Conservation (phyloP, 2,888 invertebrate species). For the Pammene aurita region DNA sequence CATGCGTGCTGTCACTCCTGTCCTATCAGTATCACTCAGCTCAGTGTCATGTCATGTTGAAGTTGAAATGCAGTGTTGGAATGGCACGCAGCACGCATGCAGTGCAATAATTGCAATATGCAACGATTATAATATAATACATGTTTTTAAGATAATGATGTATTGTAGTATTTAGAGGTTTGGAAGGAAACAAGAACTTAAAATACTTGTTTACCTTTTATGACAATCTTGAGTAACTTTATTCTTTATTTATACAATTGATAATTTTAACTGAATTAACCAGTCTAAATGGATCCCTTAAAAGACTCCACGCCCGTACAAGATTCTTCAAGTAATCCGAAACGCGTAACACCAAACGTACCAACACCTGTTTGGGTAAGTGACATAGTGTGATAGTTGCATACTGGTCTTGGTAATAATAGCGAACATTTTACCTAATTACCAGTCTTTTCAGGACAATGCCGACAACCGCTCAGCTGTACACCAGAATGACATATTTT, state of each 20-base stretch:
- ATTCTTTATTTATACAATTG: not conserved
- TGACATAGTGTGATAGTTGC: not conserved
- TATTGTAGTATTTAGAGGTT: not conserved
- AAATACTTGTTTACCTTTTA: not conserved
- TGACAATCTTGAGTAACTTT: not conserved
- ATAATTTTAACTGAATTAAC: not conserved
- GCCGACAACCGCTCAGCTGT: slow-evolving; percentile 28
- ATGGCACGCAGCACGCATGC: not conserved
- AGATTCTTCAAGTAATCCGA: slow-evolving; percentile 43
- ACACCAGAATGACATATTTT: slow-evolving; percentile 34
- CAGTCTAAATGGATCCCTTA: slow-evolving; percentile 20
- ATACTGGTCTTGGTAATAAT: not conserved
- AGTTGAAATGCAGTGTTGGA: too few relatives aligned
- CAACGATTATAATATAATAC: not conserved
- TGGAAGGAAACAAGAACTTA: not conserved
- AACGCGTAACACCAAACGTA: slow-evolving; percentile 49
- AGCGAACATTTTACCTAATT: not conserved
- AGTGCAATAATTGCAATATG: slow-evolving; percentile 10
- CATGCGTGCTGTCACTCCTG: too few relatives aligned
- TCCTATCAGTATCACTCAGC: too few relatives aligned
- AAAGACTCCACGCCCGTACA: slow-evolving; percentile 25
- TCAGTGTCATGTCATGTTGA: too few relatives aligned
- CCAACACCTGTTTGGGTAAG: slow-evolving; percentile 55
- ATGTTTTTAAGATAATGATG: slow-evolving; percentile 1
- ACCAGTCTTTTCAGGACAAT: slow-evolving; percentile 25